Evolutionary conservation across 2,113 vertebrate species (phyloP), one percentile per base, ranked within the genome.

Genomic region (Catharus fuscescens): DNA sequence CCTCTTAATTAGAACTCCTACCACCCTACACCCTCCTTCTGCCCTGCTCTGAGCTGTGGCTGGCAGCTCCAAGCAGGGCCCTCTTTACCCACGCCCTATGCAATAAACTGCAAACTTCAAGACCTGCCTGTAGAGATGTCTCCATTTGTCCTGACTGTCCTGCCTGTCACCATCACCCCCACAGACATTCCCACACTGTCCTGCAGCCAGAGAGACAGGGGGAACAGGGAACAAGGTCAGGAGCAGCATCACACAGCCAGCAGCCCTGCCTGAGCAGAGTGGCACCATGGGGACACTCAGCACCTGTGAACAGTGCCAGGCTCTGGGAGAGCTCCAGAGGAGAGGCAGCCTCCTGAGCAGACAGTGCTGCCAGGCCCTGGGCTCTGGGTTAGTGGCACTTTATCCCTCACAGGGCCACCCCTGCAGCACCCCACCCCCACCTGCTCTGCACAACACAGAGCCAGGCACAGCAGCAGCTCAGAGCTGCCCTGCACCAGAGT

Each of bases 161-260:
- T 38, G 38, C 38, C 38, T 38, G 38, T 38, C 38, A 38, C 38
- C 38, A 38, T 38, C 38, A 38, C 38, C 38, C 38, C 38, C 38
- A 38, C 11, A 38, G 38, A 38, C 11, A 38, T 38, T 12, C 38
- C 38, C 38, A 38, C 98, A 5, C 98, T 99, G 86, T 99, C 99
- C 99, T 99, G 96, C 34, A 25, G 1, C 65, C 88, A 89, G 78
- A 86, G 60, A 91, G 54, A 48, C 44, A 48, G 38, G 14, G 42
- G n/a, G 42, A 7, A 53, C 7, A 62, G 12, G 64, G 17, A 74
- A 23, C 44, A 12, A 23, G 29, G 72, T 94, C 14, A 90, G 34
- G 56, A 88, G 71, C 85, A 53, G 14, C 93, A 19, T 18, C 57
- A 3, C 57, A 2, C 1, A 16, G 12, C 61, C 5, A 1, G 5